Base-by-base conservation (phyloP, 2,888 invertebrate species). In the Calephelis perditalis region DNA sequence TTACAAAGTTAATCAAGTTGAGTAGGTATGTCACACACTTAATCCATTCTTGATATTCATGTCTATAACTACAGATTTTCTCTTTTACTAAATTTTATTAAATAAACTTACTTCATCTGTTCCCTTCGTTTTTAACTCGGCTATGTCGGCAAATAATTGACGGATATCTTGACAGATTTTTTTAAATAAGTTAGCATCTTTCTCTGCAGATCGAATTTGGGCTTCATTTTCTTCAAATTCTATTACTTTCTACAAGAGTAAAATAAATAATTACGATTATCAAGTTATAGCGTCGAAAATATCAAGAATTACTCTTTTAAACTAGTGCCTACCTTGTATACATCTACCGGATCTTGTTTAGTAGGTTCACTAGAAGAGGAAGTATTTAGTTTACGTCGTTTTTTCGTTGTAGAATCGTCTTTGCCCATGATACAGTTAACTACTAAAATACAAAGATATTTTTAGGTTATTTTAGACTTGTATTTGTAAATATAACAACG, bases 171-270 rank as follows among this genome's bases (percentile, higher is more conserved):
- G 92, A 76, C 96, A 96, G 36, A 94, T 93, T 63, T 93, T 91
- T 68, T 92, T 92, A 73, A 95, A 96, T 35, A 93, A 84, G 65
- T 85, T 79, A 2, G 94, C 92, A 84, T 96, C 96, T 68, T 92
- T 91, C 58, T 94, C 93, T 1, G 94, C 92, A 52, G 93, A 91
- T 55, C 96, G 86, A 58, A 88, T 81, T 59, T 92, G 84, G 1
- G 96, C 94, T 84, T 96, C 96, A 37, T 93, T 90, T 76, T 96
- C 96, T 80, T 96, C 96, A 72, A 92, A 93, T 63, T 92, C 92
- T 44, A 94, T 93, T 37, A 94, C 94, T 76, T 92, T 92, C 95
- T 95, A 75, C 59, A 78, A 52, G 11, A 35, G 3, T 35, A 52
- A 26, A 54, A 12, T 44, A 57, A 47, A 35, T 54, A 36, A 59